Conservation (phyloP, 1,140 invertebrate species). For the Apis cerana region DNA sequence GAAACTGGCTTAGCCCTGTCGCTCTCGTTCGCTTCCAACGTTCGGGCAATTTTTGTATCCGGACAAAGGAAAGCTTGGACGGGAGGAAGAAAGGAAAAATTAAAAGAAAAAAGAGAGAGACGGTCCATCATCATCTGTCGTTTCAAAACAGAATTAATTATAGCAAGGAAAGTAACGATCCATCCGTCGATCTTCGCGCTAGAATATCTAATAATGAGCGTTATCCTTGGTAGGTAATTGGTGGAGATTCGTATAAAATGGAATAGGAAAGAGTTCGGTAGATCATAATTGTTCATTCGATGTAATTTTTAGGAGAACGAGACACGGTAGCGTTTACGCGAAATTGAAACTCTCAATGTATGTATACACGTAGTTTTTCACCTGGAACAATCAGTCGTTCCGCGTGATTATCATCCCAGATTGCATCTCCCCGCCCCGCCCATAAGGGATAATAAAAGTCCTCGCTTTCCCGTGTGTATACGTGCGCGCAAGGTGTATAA, state of each 20-base stretch:
- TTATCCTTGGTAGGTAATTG: neutral
- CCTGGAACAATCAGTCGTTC: neutral
- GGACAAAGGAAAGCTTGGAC: too few species aligned
- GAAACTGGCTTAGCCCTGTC: conserved; percentile 57
- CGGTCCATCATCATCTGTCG: neutral
- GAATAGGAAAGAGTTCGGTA: neutral
- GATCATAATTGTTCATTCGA: too few species aligned
- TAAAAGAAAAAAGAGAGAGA: too few species aligned
- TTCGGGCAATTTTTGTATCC: neutral
- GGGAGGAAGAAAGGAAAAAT: too few species aligned
- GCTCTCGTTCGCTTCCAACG: neutral
- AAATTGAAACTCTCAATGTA: neutral
- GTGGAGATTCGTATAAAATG: neutral
- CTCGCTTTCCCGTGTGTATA: neutral
- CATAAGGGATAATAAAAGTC: neutral
- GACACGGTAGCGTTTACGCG: neutral
- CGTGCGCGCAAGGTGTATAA: neutral
- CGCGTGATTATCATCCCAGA: neutral
- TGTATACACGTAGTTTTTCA: neutral
- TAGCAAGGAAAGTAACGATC: conserved; percentile 5
- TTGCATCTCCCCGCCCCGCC: neutral
- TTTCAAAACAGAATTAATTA: neutral
- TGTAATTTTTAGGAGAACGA: too few species aligned
- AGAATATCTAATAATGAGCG: neutral
- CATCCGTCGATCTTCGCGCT: conserved; percentile 4